Conservation (phyloP, 2,113 vertebrate species). For the Ondatra zibethicus region DNA sequence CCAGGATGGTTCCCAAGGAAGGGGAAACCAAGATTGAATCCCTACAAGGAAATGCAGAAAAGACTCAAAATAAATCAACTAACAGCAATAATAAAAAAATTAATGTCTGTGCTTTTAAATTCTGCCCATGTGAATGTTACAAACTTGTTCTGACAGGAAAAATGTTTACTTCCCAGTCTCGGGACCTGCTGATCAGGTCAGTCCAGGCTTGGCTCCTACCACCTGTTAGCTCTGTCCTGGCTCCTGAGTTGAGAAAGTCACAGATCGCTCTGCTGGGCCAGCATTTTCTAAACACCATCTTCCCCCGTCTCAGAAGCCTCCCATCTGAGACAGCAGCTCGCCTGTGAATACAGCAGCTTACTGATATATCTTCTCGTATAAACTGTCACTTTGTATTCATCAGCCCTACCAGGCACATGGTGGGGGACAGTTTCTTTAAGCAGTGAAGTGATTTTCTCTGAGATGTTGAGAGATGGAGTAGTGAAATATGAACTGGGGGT, state of each 20-base stretch:
- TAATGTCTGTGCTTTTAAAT: background rate
- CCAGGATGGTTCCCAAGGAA: background rate
- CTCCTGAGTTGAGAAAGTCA: background rate
- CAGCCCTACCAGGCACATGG: background rate
- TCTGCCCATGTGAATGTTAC: background rate
- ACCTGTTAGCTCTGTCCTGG: background rate
- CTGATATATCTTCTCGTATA: background rate
- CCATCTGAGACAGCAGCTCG: rapidly evolving
- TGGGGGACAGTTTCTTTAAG: background rate
- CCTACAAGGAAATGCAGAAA: background rate
- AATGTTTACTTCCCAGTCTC: background rate
- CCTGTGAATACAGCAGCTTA: background rate
- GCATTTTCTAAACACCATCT: background rate
- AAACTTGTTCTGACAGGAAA: constrained; percentile 14
- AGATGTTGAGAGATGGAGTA: background rate
- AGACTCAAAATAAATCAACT: constrained; percentile 20
- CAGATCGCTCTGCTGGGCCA: background rate
- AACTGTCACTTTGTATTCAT: background rate
- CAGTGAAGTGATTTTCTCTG: background rate
- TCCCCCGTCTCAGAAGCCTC: background rate
- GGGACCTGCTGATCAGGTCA: background rate
- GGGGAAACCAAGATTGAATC: background rate
- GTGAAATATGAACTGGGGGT: background rate
- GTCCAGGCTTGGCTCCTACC: background rate
- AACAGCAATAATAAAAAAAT: background rate